Base-by-base conservation (phyloP, 2,113 vertebrate species). In the Epinephelus lanceolatus region DNA sequence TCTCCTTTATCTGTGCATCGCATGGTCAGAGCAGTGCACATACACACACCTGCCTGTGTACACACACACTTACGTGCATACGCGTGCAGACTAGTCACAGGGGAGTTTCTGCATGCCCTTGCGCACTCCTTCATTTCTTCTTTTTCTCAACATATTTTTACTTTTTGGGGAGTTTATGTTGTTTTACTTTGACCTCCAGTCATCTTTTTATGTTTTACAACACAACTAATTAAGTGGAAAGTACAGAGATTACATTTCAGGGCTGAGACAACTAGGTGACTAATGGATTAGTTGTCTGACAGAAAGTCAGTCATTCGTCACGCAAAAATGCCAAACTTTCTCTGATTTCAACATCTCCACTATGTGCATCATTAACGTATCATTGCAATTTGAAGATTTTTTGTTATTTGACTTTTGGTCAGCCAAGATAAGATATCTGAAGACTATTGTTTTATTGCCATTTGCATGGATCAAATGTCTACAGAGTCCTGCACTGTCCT, bases 1-100 rank as follows among this genome's bases (percentile, higher is more conserved):
- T 93, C 94, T 92, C 89, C 92, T 95, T 92, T 92, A 92, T 90
- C 92, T 86, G 92, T 81, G 86, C 91, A 71, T 89, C 76, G 90
- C 85, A 81, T 93, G 90, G 91, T 93, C 87, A 72, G 82, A 87
- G 72, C 61, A 42, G 61, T 49, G 52, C 70, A 77, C 78, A 11
- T 30, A 56, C 59, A 75, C 81, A 71, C 88, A 60, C 56, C 42
- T 45, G 42, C 42, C 42, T 45, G 42, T 12, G n/a, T 60, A 71
- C 68, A 81, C 87, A 84, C 49, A 47, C 23, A 27, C 1, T 4
- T 52, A 18, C 67, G 69, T 17, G 40, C 83, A 49, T 12, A 71
- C 56, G 15, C 63, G 69, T 21, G 40, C 83, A 49, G 12, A 71
- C 76, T 42, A 13, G 47, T 88, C 90, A 71, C 91, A 27, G 30